Percentiles rank a stretch among this genome's conserved stretches.
These are phyloP conservation scores for Trypoxylon attenuatum DNA, from an alignment of 2,888 invertebrate species.

Conservation along the genomic window DNA sequence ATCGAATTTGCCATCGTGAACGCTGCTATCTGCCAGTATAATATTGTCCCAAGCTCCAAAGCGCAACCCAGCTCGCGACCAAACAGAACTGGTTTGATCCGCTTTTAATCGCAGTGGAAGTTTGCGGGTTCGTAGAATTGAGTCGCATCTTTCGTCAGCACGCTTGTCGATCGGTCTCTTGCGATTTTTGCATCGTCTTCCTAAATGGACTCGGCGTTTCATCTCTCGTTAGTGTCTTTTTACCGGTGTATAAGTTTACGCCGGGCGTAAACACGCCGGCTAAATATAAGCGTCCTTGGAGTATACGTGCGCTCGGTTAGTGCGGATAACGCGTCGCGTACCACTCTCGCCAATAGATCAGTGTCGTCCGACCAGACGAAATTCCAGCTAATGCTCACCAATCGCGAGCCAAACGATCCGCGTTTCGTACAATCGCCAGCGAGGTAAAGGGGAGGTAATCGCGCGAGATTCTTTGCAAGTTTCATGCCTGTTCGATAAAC, in stretches of 20 bases:
- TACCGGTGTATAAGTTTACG: constrained; percentile 9
- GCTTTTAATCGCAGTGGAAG: background rate
- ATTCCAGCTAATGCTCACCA: background rate
- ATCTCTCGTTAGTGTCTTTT: background rate
- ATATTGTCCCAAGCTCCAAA: no score
- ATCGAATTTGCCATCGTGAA: no score
- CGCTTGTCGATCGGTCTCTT: background rate
- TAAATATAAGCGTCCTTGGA: constrained; percentile 57
- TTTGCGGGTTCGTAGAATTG: background rate
- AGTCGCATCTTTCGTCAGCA: background rate
- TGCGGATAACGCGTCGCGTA: background rate
- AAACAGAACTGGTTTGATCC: background rate
- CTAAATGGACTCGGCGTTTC: background rate
- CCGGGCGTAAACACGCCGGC: constrained; percentile 53
- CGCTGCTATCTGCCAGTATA: no score
- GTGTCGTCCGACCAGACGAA: background rate
- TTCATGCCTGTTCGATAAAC: no score
- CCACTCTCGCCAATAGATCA: background rate
- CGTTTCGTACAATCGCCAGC: no score
- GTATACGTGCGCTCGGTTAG: constrained; percentile 14
- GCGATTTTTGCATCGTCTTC: background rate
- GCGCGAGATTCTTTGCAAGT: no score
- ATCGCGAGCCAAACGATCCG: no score
- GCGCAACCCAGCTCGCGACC: no score
- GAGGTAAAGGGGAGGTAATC: no score